phyloP scores from a whole-genome alignment of 1,140 invertebrate species.

The Ostrea denselamellosa region DNA sequence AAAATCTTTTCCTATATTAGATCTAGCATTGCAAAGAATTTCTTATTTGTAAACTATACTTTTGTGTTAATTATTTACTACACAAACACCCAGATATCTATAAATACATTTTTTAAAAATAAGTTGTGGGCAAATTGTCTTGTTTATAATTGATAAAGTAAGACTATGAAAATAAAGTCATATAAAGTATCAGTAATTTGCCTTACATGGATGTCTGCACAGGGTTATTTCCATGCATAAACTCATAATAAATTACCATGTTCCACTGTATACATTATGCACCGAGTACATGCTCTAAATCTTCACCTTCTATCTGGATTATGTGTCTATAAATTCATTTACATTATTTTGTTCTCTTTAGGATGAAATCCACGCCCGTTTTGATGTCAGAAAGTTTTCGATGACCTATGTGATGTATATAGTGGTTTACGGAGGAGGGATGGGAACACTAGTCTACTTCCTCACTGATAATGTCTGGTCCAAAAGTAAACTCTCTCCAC shows the following conservation, averaged over 20 bases:
- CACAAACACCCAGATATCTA: too few species aligned
- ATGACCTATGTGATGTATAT: conserved; percentile 67
- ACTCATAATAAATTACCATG: background rate
- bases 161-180: too few species aligned
- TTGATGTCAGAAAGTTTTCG: conserved; percentile 65
- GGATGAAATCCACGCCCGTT: conserved; percentile 64
- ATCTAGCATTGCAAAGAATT: too few species aligned
- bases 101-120: too few species aligned
- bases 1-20: too few species aligned
- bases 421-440: conserved; percentile 63
- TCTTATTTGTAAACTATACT: too few species aligned
- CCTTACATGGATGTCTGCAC: too few species aligned
- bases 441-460: conserved; percentile 71
- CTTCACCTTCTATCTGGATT: background rate
- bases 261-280: background rate
- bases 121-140: too few species aligned
- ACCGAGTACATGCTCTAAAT: background rate
- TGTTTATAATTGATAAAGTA: too few species aligned
- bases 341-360: conserved; percentile 51
- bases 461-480: conserved; percentile 73
- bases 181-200: too few species aligned
- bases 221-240: too few species aligned
- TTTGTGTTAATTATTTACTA: too few species aligned
- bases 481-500: conserved; percentile 73
- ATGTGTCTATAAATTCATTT: background rate